phyloP scores from a whole-genome alignment of 2,113 vertebrate genomes.

The Oryzias celebensis region DNA sequence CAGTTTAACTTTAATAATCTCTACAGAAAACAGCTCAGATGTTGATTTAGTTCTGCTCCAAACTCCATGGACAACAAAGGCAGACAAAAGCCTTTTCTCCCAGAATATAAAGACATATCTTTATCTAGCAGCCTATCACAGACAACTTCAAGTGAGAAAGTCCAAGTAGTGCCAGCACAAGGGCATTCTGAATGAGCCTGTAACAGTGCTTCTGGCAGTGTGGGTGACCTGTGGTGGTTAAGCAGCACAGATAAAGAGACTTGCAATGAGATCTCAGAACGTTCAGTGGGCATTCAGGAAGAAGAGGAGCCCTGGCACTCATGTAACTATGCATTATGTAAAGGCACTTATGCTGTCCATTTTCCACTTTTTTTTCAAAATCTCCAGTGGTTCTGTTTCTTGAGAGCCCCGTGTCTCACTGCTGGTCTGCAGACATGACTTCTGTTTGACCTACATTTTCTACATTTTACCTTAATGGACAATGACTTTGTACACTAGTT shows the following conservation, averaged over 20 bases:
- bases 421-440: slow-evolving; percentile 37
- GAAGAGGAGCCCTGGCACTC: slow-evolving; percentile 32
- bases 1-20: slow-evolving; percentile 53
- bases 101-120: slow-evolving; percentile 22
- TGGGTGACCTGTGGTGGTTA: slow-evolving; percentile 24
- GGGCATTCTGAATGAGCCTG: slow-evolving; percentile 35
- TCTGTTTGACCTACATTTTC: slow-evolving; percentile 29
- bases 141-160: slow-evolving; percentile 11
- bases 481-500: slow-evolving; percentile 13
- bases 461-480: slow-evolving; percentile 4
- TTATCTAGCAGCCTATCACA: not conserved
- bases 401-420: slow-evolving; percentile 21
- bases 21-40: slow-evolving; percentile 34
- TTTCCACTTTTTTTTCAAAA: slow-evolving; percentile 38
- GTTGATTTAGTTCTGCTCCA: slow-evolving; percentile 26
- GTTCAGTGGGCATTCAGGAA: slow-evolving; percentile 25
- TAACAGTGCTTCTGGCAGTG: slow-evolving; percentile 32
- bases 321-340: slow-evolving; percentile 65
- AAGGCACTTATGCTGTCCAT: slow-evolving; percentile 53
- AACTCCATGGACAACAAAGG: not conserved
- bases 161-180: slow-evolving; percentile 33
- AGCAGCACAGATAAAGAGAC: slow-evolving; percentile 19
- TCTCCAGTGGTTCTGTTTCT: slow-evolving; percentile 11
- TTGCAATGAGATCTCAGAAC: slow-evolving; percentile 27
- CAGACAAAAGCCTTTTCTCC: slow-evolving; percentile 1